Conservation (phyloP, 2,888 invertebrate genomes). For the Dynastes maya region DNA sequence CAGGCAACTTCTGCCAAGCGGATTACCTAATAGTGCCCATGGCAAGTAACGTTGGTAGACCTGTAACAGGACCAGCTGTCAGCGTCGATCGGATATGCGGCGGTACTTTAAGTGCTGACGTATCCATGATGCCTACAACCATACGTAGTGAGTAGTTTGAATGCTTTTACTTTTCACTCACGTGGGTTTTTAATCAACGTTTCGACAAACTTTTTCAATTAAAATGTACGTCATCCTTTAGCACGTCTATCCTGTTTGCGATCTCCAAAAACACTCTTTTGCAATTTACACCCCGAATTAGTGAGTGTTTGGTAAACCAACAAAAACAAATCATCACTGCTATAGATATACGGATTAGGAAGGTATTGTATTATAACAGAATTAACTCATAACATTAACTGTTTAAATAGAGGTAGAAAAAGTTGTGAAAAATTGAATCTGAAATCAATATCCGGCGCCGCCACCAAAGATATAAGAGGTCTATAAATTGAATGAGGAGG, state of each 20-base stretch:
- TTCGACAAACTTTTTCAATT: conserved; percentile 16
- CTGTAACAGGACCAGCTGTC: conserved; percentile 73
- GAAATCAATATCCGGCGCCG: background rate
- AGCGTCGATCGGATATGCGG: conserved; percentile 90
- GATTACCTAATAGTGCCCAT: conserved; percentile 89
- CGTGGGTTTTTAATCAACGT: conserved; percentile 2
- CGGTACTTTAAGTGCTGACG: conserved; percentile 84
- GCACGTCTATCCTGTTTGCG: too few species aligned
- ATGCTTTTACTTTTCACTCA: background rate
- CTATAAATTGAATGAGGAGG: too few species aligned
- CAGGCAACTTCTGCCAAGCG: conserved; percentile 80
- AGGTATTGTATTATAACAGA: too few species aligned
- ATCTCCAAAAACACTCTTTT: too few species aligned
- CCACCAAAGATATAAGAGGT: background rate
- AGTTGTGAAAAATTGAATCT: too few species aligned
- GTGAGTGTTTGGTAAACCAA: too few species aligned
- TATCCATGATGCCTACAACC: conserved; percentile 78
- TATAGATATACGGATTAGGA: too few species aligned
- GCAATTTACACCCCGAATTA: too few species aligned
- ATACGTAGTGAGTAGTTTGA: conserved; percentile 78
- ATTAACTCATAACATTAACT: too few species aligned
- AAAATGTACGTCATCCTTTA: background rate
- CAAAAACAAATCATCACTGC: too few species aligned
- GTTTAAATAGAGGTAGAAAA: too few species aligned
- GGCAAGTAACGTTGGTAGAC: conserved; percentile 79